A percentile compares a stretch with the other conserved stretches of the same genome.
phyloP scores from a whole-genome alignment of 2,888 invertebrate genomes.

The Microdon myrmicae region DNA sequence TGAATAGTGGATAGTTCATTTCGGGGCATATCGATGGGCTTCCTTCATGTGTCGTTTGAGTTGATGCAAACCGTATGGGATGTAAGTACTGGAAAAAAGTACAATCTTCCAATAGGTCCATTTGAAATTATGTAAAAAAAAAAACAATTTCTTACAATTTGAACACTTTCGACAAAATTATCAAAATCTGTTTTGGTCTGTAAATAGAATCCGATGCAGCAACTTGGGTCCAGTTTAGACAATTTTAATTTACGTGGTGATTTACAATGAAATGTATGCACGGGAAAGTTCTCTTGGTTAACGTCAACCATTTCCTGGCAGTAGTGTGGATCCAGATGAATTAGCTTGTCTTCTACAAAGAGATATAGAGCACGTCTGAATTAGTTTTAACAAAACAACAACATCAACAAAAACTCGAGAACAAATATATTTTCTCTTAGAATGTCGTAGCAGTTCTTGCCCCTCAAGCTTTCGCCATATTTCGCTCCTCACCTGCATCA shows the following conservation, averaged over 20 bases:
- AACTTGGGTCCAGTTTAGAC: slow-evolving; percentile 90
- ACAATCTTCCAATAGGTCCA: too few relatives aligned
- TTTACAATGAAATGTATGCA: slow-evolving; percentile 85
- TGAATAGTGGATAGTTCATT: slow-evolving; percentile 81
- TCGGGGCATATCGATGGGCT: slow-evolving; percentile 64
- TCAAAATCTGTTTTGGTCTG: slow-evolving; percentile 80
- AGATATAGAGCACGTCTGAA: too few relatives aligned
- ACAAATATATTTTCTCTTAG: too few relatives aligned
- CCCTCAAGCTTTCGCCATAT: too few relatives aligned
- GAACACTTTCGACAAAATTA: slow-evolving; percentile 77
- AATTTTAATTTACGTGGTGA: slow-evolving; percentile 87
- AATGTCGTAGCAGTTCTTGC: too few relatives aligned
- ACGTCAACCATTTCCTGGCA: slow-evolving; percentile 92
- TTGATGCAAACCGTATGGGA: slow-evolving; percentile 65
- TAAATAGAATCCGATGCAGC: slow-evolving; percentile 91
- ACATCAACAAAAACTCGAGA: neutral
- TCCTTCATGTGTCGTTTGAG: slow-evolving; percentile 44
- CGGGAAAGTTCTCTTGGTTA: slow-evolving; percentile 79
- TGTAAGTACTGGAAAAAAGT: slow-evolving; percentile 68
- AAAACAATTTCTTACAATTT: slow-evolving; percentile 68
- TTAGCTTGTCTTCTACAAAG: slow-evolving; percentile 84
- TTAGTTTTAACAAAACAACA: neutral
- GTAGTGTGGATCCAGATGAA: slow-evolving; percentile 94
- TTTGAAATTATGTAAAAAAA: neutral
- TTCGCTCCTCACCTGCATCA: too few relatives aligned